phyloP scores from a whole-genome alignment of 1,140 invertebrate genomes.

The Hydropsyche tenuis region DNA sequence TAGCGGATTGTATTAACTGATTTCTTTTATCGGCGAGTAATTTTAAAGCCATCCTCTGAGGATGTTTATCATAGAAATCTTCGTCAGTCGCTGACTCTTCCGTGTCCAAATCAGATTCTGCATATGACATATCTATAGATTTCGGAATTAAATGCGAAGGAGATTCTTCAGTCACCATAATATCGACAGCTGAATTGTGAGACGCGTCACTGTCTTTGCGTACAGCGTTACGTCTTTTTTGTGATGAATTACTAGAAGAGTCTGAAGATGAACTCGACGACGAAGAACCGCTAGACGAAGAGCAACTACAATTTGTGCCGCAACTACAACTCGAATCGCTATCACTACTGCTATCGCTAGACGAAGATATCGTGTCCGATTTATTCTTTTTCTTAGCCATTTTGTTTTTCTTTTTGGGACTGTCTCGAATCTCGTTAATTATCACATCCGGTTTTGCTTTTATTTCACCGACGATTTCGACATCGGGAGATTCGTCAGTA shows the following conservation, averaged over 20 bases:
- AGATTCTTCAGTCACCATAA: constrained; percentile 60
- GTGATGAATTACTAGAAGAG: constrained; percentile 59
- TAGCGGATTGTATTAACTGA: constrained; percentile 67
- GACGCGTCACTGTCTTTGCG: constrained; percentile 60
- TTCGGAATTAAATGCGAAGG: constrained; percentile 57
- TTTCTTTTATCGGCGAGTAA: constrained; percentile 75
- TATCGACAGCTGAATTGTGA: constrained; percentile 57
- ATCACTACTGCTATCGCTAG: constrained; percentile 76
- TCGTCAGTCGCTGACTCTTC: constrained; percentile 84
- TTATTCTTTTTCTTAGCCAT: constrained; percentile 56
- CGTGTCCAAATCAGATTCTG: constrained; percentile 83
- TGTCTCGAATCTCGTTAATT: constrained; percentile 44
- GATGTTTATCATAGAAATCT: constrained; percentile 84
- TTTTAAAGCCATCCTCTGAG: constrained; percentile 73
- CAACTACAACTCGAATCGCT: constrained; percentile 80
- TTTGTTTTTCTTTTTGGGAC: constrained; percentile 61
- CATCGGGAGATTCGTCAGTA: constrained; percentile 51
- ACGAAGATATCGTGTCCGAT: constrained; percentile 59
- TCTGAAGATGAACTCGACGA: constrained; percentile 75
- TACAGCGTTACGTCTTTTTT: constrained; percentile 56
- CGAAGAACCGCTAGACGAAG: constrained; percentile 69
- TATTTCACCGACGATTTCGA: constrained; percentile 21
- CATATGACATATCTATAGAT: constrained; percentile 63
- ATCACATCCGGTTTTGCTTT: constrained; percentile 53
- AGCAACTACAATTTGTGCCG: constrained; percentile 80